Percentiles rank a stretch among this genome's conserved stretches.
These are phyloP conservation scores for Galeopterus variegatus DNA, from an alignment of 2,113 vertebrate genomes.

Conservation along the genomic window DNA sequence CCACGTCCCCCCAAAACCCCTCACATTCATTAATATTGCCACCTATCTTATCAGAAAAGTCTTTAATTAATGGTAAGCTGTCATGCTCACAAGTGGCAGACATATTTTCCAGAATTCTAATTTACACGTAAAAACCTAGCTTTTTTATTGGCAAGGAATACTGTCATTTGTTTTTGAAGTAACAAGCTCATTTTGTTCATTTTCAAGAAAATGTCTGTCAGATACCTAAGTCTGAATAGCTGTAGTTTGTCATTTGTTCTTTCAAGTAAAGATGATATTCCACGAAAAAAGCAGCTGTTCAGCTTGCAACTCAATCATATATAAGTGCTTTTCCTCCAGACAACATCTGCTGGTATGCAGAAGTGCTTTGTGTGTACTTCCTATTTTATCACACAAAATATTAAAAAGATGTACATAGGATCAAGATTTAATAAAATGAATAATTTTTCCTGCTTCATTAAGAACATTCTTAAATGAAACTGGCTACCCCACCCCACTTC, in stretches of 20 bases:
- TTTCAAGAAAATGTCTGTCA: conserved; percentile 1
- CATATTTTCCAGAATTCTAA: conserved; percentile 54
- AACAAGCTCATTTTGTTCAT: conserved; percentile 50
- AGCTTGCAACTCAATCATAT: not conserved
- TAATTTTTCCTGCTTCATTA: conserved; percentile 43
- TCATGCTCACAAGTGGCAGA: conserved; percentile 41
- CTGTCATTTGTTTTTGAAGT: conserved; percentile 22
- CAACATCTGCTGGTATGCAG: conserved; percentile 8
- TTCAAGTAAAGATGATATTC: conserved; percentile 38
- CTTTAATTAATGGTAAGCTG: conserved; percentile 59
- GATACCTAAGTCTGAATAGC: conserved; percentile 50
- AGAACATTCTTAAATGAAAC: conserved; percentile 9
- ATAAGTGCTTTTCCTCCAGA: not conserved
- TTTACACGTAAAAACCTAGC: conserved; percentile 54
- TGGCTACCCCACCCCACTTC: not conserved
- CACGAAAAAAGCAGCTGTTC: conserved; percentile 20
- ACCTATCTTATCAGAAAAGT: not conserved
- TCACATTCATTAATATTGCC: not conserved
- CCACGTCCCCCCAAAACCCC: not conserved
- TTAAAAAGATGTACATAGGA: not conserved
- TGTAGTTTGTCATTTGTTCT: conserved; percentile 1
- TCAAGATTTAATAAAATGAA: conserved; percentile 36
- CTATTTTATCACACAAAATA: conserved; percentile 40
- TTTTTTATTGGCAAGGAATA: conserved; percentile 26
- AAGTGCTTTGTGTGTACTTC: conserved; percentile 53